Evolutionary conservation across 1,140 invertebrate genomes (phyloP).

Genomic region (Kradibia gibbosae): DNA sequence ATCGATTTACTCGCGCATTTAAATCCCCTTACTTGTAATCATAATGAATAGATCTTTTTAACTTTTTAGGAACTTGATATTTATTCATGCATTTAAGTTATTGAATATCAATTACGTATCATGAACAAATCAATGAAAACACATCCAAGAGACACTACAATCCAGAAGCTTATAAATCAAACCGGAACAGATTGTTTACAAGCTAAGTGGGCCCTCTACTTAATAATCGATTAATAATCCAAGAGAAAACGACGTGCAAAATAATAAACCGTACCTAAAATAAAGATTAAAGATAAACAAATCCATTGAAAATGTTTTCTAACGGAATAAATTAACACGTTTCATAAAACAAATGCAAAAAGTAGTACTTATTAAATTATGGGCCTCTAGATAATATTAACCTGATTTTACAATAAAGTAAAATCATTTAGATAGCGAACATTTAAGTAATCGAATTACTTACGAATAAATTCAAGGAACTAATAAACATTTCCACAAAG

Average conservation of each 20-base stretch:
- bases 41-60: not conserved
- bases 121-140: no score
- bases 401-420: no score
- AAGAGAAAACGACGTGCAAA: no score
- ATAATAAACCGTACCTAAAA: no score
- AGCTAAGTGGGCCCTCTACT: no score
- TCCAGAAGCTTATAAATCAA: no score
- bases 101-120: not conserved
- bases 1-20: not conserved
- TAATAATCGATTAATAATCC: no score
- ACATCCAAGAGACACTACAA: no score
- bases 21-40: constrained; percentile 5
- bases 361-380: not conserved
- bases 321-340: not conserved
- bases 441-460: constrained; percentile 26
- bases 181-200: no score
- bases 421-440: no score
- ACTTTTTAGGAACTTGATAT: not conserved
- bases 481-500: not conserved
- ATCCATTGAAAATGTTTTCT: not conserved
- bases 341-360: not conserved
- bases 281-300: no score
- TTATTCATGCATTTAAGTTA: not conserved
- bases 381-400: not conserved
- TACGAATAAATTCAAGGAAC: not conserved